Conservation (phyloP, 1,140 invertebrate genomes). For the Arctopsyche grandis region DNA sequence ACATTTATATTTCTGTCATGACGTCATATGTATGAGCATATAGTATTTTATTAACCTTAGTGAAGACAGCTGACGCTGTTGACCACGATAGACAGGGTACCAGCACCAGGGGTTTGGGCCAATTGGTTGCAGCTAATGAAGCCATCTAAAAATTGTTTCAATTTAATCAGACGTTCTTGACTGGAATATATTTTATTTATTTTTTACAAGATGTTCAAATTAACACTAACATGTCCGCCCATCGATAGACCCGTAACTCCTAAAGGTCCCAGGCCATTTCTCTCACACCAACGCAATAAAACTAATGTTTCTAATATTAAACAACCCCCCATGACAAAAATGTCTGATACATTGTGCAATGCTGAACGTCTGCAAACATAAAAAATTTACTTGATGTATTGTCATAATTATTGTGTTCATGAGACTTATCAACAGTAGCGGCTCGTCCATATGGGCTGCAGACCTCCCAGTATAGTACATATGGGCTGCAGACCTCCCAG, state of each 20-base stretch:
- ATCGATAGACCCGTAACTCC: slow-evolving; percentile 98
- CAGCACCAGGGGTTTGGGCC: slow-evolving; percentile 91
- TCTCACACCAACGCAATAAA: slow-evolving; percentile 93
- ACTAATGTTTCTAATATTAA: slow-evolving; percentile 93
- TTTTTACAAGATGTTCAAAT: too few species aligned
- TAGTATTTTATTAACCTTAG: slow-evolving; percentile 71
- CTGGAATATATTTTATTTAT: too few species aligned
- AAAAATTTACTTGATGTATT: slow-evolving; percentile 37
- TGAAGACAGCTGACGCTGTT: slow-evolving; percentile 95
- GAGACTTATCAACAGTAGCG: too few species aligned
- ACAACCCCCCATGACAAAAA: slow-evolving; percentile 99
- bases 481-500: too few species aligned
- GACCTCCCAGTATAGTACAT: too few species aligned
- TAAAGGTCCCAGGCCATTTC: slow-evolving; percentile 87
- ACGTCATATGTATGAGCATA: neutral
- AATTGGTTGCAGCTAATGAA: slow-evolving; percentile 93
- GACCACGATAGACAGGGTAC: slow-evolving; percentile 98
- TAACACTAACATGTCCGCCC: slow-evolving; percentile 92
- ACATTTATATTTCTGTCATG: neutral
- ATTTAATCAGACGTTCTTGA: neutral
- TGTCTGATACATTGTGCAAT: slow-evolving; percentile 95
- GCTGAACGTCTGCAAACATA: slow-evolving; percentile 85
- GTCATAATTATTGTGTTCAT: neutral
- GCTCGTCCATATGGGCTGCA: too few species aligned
- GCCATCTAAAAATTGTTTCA: slow-evolving; percentile 82